These are phyloP conservation scores for Cataglyphis cursor DNA, from an alignment of 2,888 invertebrate genomes.

Conservation along the genomic window DNA sequence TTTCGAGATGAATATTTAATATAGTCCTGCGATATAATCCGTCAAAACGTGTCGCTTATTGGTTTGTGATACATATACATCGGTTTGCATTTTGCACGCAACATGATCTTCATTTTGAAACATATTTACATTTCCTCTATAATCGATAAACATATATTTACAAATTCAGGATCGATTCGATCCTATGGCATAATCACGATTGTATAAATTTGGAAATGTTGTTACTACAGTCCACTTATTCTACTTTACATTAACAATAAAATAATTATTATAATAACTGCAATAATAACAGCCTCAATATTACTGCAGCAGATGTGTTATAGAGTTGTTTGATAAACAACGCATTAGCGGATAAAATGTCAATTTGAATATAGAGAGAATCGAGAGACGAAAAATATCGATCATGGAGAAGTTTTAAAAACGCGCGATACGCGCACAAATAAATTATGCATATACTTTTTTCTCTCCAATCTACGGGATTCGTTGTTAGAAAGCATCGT, in stretches of 20 bases:
- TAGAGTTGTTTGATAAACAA: constrained; percentile 2
- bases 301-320: background rate
- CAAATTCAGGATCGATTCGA: background rate
- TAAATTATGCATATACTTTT: background rate
- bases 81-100: constrained; percentile 14
- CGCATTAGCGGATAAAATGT: constrained; percentile 32
- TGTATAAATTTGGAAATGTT: background rate
- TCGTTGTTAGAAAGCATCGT: background rate
- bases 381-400: constrained; percentile 8
- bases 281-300: background rate
- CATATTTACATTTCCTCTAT: background rate
- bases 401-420: background rate
- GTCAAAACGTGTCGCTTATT: constrained; percentile 15
- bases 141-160: background rate
- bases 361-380: constrained; percentile 19
- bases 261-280: background rate
- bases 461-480: background rate
- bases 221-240: background rate
- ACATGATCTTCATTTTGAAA: background rate
- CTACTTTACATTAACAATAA: background rate
- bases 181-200: background rate
- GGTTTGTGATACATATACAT: background rate
- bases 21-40: constrained; percentile 1
- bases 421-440: background rate
- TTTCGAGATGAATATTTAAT: constrained; percentile 24